These are phyloP conservation scores for Andinoacara biseriatus DNA, from an alignment of 2,113 vertebrate species.

Conservation along the genomic window DNA sequence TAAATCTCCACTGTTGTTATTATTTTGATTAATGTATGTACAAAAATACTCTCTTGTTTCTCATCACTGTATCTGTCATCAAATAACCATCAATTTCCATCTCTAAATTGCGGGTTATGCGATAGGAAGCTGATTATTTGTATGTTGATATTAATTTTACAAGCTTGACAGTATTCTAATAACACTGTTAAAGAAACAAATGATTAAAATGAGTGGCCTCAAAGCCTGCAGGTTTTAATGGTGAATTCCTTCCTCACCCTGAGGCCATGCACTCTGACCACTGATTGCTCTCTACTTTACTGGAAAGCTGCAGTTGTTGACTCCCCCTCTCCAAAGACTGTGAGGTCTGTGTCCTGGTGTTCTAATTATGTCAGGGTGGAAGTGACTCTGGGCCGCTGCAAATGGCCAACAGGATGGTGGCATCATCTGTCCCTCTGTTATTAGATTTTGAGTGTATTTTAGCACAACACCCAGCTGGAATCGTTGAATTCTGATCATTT, in stretches of 20 bases:
- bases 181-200: background rate
- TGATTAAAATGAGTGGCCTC: conserved; percentile 1
- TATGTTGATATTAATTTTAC: background rate
- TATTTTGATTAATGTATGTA: conserved; percentile 6
- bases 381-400: conserved; percentile 35
- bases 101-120: background rate
- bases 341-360: conserved; percentile 39
- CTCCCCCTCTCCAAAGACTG: conserved; percentile 25
- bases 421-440: conserved; percentile 27
- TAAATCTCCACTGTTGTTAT: conserved; percentile 12
- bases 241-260: background rate
- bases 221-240: background rate
- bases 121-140: background rate
- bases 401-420: conserved; percentile 35
- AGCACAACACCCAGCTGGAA: background rate
- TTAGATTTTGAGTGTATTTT: conserved; percentile 15
- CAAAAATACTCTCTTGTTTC: background rate
- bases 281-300: conserved; percentile 28
- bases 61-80: background rate
- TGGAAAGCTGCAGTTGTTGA: conserved; percentile 31
- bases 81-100: conserved; percentile 20
- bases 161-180: background rate
- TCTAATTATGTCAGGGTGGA: conserved; percentile 49
- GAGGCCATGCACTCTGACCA: conserved; percentile 2
- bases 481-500: background rate